These are phyloP conservation scores for Lytechinus pictus DNA, from an alignment of 35 echinoderm and acorn worm species.

Conservation along the genomic window DNA sequence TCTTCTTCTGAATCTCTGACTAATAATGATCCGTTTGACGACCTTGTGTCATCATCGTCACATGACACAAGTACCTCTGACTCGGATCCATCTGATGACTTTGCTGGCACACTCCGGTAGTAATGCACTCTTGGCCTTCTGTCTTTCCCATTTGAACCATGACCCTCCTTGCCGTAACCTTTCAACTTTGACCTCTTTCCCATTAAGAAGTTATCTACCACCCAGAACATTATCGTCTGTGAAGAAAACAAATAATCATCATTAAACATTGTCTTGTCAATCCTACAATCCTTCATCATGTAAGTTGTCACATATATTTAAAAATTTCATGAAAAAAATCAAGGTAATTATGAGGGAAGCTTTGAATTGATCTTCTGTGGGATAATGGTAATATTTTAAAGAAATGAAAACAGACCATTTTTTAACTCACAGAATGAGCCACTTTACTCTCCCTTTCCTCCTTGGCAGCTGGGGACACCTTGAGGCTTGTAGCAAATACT, in stretches of 20 bases:
- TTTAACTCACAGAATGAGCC: too few relatives aligned
- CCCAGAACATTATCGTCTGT: constrained; percentile 98
- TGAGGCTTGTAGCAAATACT: too few relatives aligned
- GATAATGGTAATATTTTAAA: too few relatives aligned
- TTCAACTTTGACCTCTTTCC: constrained; percentile 74
- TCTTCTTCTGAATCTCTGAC: constrained; percentile 14
- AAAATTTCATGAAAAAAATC: too few relatives aligned
- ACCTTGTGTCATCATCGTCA: constrained; percentile 77
- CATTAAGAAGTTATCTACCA: constrained; percentile 99
- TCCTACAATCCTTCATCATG: neutral
- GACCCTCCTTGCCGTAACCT: constrained; percentile 37
- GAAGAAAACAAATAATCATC: constrained; percentile 18
- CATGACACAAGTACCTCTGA: constrained; percentile 78
- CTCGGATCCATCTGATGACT: constrained; percentile 69
- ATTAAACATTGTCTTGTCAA: neutral
- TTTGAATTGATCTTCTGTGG: too few relatives aligned
- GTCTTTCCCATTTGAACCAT: constrained; percentile 15
- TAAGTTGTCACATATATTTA: neutral
- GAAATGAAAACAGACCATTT: too few relatives aligned
- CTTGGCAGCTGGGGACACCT: too few relatives aligned
- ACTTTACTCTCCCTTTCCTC: too few relatives aligned
- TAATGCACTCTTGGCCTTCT: constrained; percentile 51
- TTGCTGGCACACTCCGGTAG: constrained; percentile 52
- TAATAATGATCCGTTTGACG: constrained; percentile 51
- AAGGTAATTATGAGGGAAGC: too few relatives aligned